phyloP scores from a whole-genome alignment of 2,888 invertebrate species.

The Drosophila maculinotata region DNA sequence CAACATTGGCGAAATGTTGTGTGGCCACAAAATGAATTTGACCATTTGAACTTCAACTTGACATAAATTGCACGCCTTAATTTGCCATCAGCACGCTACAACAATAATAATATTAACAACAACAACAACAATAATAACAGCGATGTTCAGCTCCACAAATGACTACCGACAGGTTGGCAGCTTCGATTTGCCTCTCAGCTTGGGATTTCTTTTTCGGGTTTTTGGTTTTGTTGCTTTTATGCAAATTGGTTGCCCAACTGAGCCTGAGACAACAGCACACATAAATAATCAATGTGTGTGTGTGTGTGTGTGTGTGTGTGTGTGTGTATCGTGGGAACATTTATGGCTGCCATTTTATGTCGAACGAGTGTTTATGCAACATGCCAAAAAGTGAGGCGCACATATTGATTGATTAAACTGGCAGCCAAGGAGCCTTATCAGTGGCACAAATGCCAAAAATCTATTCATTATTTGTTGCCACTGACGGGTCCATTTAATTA shows the following conservation, averaged over 20 bases:
- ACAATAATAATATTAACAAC: conserved; percentile 16
- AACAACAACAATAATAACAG: conserved; percentile 7
- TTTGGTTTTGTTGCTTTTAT: conserved; percentile 30
- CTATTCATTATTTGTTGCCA: conserved; percentile 30
- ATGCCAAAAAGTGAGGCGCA: conserved; percentile 32
- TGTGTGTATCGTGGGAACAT: conserved; percentile 26
- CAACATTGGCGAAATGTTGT: conserved; percentile 4
- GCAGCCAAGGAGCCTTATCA: conserved; percentile 39
- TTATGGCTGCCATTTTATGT: conserved; percentile 51
- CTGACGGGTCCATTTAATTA: conserved; percentile 41
- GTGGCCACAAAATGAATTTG: conserved; percentile 26
- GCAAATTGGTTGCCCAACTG: conserved; percentile 51
- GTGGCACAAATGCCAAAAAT: conserved; percentile 8
- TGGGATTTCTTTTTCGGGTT: background rate
- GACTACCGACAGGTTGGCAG: conserved; percentile 47
- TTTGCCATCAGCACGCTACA: conserved; percentile 60
- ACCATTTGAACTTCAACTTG: conserved; percentile 51
- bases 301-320: conserved; percentile 8
- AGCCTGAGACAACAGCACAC: conserved; percentile 15
- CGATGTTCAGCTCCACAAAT: conserved; percentile 30
- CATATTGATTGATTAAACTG: conserved; percentile 46
- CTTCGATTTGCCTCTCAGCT: conserved; percentile 44
- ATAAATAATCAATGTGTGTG: conserved; percentile 45
- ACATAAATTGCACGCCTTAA: conserved; percentile 65
- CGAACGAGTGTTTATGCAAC: conserved; percentile 43